Evolutionary conservation across 2,888 invertebrate species (phyloP), one percentile per base, ranked within the genome.

Genomic region (Euzophera pinguis): DNA sequence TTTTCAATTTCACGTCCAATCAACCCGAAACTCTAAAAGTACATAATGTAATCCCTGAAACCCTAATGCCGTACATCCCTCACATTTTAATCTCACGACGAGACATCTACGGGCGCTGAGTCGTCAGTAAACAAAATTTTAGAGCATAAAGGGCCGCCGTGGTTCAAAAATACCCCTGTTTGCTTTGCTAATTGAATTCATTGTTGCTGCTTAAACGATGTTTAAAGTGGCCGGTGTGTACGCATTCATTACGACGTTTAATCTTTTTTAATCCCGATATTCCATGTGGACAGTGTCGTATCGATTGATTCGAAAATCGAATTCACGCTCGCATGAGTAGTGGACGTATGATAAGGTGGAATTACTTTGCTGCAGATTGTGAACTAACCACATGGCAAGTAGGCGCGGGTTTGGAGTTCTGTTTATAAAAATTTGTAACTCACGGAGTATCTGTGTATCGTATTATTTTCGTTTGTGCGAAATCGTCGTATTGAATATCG

Each of bases 121-220:
- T 60, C 67, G 63, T 72, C 59, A 53, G 82, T 74, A 83, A 85
- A 84, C 80, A 85, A 72, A 62, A 68, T 68, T 72, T 69, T 55
- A 67, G 67, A 60, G 56, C 61, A 62, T 64, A 67, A 71, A 71
- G 71, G 71, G 70, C 63, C 64, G 56, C 54, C 48, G 52, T 57
- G 58, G 59, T 54, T 69, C 73, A 73, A 73, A 77, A 75, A 69
- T 69, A 66, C 81, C 81, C 76, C 65, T 85, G 86, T 88, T 88
- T 87, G 73, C 73, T 59, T 63, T 68, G 75, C 84, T 88, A 87
- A 88, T 88, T 88, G 87, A 86, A 86, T 86, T 84, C 83, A 82
- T 86, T 87, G 85, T 84, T 75, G 64, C 77, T 71, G 74, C 69
- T 78, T 80, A 84, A 82, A 81, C 73, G 75, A 81, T 81, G 83